Conservation (phyloP, 2,797 vertebrate species). For the Erithacus rubecula region DNA sequence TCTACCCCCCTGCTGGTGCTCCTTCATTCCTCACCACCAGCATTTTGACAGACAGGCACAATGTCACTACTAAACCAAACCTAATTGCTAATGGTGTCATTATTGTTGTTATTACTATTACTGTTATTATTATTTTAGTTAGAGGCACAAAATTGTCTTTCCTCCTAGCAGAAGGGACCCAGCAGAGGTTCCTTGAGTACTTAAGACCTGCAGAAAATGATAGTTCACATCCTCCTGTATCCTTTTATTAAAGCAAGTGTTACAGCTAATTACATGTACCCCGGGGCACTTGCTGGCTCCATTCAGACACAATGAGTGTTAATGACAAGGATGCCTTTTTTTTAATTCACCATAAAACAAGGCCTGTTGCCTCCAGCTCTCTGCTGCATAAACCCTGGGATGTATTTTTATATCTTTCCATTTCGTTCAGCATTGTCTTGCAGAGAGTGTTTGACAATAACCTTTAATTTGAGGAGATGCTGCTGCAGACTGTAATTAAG, state of each 20-base stretch:
- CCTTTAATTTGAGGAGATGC: slow-evolving; percentile 21
- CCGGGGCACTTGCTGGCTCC: neutral
- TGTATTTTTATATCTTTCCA: slow-evolving; percentile 12
- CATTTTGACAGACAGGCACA: neutral
- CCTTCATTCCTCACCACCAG: neutral
- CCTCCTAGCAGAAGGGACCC: neutral
- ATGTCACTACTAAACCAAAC: neutral
- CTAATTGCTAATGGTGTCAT: rapidly evolving
- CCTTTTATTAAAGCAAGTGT: neutral
- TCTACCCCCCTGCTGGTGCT: neutral
- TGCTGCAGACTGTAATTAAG: slow-evolving; percentile 34
- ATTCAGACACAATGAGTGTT: neutral
- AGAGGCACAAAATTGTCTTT: neutral
- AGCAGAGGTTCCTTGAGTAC: neutral
- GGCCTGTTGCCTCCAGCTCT: neutral
- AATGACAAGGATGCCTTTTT: neutral
- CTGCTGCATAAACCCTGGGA: neutral
- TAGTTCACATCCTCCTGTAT: neutral
- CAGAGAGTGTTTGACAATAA: neutral
- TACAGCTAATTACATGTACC: neutral
- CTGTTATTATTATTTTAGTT: neutral
- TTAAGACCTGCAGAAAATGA: neutral
- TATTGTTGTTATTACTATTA: rapidly evolving
- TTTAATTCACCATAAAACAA: neutral
- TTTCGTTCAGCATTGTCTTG: neutral